Conservation (phyloP, 2,888 invertebrate species). For the Melitaea athalia region DNA sequence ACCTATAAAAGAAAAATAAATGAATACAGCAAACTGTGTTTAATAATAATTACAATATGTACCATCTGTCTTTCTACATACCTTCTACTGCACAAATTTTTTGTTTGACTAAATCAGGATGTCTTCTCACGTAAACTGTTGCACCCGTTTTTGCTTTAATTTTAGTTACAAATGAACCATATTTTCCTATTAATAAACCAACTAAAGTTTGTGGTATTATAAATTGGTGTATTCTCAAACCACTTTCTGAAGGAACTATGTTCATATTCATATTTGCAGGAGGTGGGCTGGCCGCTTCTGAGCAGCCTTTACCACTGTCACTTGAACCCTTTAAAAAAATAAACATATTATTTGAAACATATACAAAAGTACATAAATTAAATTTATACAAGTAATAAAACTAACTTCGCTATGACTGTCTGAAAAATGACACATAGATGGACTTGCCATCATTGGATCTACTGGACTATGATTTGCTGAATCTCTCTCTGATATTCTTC, state of each 20-base stretch:
- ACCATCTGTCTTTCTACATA: slow-evolving; percentile 46
- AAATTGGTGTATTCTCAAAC: slow-evolving; percentile 86
- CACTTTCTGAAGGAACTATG: slow-evolving; percentile 71
- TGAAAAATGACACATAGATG: slow-evolving; percentile 86
- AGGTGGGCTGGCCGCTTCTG: slow-evolving; percentile 87
- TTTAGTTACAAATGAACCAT: slow-evolving; percentile 90
- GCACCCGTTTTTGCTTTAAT: slow-evolving; percentile 91
- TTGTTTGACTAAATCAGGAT: slow-evolving; percentile 87
- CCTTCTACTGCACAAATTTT: slow-evolving; percentile 94
- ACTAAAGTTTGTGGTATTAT: slow-evolving; percentile 88
- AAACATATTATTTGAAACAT: slow-evolving; percentile 3
- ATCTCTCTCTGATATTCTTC: slow-evolving; percentile 81
- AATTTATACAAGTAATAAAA: slow-evolving; percentile 15
- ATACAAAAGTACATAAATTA: not conserved
- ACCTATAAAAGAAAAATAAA: slow-evolving; percentile 69
- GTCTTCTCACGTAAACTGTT: slow-evolving; percentile 89
- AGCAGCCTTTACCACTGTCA: slow-evolving; percentile 92
- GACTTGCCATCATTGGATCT: slow-evolving; percentile 86
- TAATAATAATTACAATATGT: slow-evolving; percentile 2
- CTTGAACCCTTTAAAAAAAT: slow-evolving; percentile 84
- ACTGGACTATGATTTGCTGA: slow-evolving; percentile 91
- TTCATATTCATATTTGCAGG: slow-evolving; percentile 82
- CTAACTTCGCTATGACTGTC: slow-evolving; percentile 86
- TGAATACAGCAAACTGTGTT: slow-evolving; percentile 9
- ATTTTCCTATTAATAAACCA: slow-evolving; percentile 93